Evolutionary conservation across 2,797 vertebrate species (phyloP).

Genomic region (Sebastes hopkinsi): DNA sequence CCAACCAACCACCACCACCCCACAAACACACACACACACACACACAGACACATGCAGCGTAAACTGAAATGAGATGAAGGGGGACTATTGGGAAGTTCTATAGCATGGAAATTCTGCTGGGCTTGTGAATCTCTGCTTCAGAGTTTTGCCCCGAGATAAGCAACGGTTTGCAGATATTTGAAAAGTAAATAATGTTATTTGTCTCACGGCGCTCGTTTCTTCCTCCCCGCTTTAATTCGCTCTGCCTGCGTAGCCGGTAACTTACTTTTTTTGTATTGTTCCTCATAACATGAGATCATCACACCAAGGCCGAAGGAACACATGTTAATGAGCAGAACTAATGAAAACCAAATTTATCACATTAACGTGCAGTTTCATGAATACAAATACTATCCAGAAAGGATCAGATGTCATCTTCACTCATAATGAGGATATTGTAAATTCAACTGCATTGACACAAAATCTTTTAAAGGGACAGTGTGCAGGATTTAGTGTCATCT

Average conservation of each 20-base stretch:
- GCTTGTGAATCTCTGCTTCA: conserved; percentile 59
- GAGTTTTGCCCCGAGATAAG: conserved; percentile 37
- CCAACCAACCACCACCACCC: conserved; percentile 62
- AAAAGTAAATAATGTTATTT: conserved; percentile 46
- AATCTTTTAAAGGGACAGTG: neutral
- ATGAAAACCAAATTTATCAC: conserved; percentile 1
- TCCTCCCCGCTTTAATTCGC: conserved; percentile 13
- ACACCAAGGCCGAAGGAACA: conserved; percentile 2
- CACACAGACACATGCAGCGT: conserved; percentile 27
- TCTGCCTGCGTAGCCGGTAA: neutral
- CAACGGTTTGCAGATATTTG: conserved; percentile 35
- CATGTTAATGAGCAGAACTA: conserved; percentile 25
- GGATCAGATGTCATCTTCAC: conserved; percentile 1
- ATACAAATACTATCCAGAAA: neutral
- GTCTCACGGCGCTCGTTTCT: conserved; percentile 13
- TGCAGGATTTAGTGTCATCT: too few species aligned
- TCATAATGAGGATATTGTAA: neutral
- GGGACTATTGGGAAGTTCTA: conserved; percentile 62
- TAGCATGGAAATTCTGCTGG: conserved; percentile 68
- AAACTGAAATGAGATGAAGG: conserved; percentile 67
- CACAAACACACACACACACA: conserved; percentile 6
- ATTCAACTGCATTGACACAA: neutral
- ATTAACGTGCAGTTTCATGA: neutral
- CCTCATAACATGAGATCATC: conserved; percentile 10
- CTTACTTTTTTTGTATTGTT: conserved; percentile 28